These are phyloP conservation scores for Parus major DNA, from an alignment of 2,113 vertebrate species.

Conservation along the genomic window DNA sequence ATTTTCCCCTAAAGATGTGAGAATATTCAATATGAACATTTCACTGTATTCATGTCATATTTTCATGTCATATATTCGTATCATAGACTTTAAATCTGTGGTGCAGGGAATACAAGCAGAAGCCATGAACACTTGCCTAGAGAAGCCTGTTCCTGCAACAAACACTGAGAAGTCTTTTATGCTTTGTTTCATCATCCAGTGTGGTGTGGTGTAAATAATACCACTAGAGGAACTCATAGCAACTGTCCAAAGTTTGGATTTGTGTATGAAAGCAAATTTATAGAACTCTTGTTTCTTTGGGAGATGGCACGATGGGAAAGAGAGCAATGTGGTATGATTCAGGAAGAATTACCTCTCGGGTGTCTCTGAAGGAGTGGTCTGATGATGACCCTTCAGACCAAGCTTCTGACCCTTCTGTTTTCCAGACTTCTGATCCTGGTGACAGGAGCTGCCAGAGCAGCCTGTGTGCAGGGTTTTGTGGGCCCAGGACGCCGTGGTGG, in stretches of 20 bases:
- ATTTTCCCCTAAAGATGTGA: background rate
- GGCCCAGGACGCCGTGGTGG: rapidly evolving
- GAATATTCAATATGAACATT: background rate
- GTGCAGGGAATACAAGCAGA: background rate
- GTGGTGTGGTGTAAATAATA: background rate
- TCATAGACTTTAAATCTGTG: background rate
- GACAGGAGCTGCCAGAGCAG: background rate
- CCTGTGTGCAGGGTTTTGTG: background rate
- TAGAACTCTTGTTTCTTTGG: background rate
- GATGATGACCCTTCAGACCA: background rate
- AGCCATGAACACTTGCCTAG: background rate
- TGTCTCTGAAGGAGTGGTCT: background rate
- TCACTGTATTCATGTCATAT: background rate
- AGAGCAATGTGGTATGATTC: background rate
- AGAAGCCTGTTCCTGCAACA: background rate
- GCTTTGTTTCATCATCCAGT: background rate
- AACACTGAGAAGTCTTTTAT: background rate
- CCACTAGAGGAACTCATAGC: background rate
- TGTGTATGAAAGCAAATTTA: background rate
- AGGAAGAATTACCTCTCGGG: background rate
- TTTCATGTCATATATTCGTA: background rate
- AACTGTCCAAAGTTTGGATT: background rate
- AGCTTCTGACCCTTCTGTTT: background rate
- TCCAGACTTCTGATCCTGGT: background rate
- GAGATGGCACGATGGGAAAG: background rate